Base-by-base conservation (phyloP, 2,888 invertebrate species). In the Eristalinus aeneus region DNA sequence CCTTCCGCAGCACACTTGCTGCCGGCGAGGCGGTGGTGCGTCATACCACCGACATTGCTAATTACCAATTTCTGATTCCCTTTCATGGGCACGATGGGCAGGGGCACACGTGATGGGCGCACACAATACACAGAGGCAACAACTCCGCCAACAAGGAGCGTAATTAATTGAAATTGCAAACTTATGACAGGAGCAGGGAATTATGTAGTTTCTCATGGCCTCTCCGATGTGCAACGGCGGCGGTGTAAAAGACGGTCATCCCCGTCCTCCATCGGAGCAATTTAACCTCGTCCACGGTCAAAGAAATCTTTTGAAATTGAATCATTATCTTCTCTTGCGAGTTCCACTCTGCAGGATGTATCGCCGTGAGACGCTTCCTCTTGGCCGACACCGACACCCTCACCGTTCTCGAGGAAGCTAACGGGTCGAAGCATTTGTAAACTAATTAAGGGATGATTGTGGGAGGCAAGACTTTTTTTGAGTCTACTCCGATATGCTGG, bases 81-180 rank as follows among this genome's bases (percentile, higher is more conserved):
- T 80, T 85, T 85, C 64, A 80, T 68, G 64, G 63, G 36, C 46
- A 54, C 20, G 16, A 12, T 1, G 46, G 6, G n/a, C 22, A 58
- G 56, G 53, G 71, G 67, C 67, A 85, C 84, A 85, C 80, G 75
- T 84, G 75, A 67, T 84, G 71, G 69, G 63, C 31, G 58, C n/a
- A 32, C 56, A 39, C n/a, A 23, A 73, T 1, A 16, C 39, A 20
- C 67, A 64, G 16, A 58, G 32, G 27, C 64, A 84, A 65, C 53
- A 76, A 34, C 34, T 27, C 12, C 27, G 20, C 16, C 27, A 75
- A 60, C 60, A 80, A 72, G 67, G 64, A 81, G 61, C 65, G 61
- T 81, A 77, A 86, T 86, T 81, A 86, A 81, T 81, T 77, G 86
- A 86, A 71, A 86, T 86, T 81, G 80, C 81, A 60, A 77, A 86